Evolutionary conservation across 2,113 vertebrate species (phyloP), one percentile per base, ranked within the genome.

Genomic region (Anthoscopus minutus): DNA sequence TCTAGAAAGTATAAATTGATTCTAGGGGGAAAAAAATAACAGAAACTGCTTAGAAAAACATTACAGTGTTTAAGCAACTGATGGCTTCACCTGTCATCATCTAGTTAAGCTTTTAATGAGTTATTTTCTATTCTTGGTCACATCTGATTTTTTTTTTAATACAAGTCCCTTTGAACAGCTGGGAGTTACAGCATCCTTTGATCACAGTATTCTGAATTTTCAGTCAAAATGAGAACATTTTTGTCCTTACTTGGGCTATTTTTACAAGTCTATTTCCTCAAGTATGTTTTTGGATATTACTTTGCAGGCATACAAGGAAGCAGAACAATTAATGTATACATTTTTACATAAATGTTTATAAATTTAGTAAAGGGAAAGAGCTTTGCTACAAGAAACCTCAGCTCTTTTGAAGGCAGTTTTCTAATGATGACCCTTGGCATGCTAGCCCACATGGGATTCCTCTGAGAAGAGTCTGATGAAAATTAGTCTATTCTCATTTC

Each of bases 381-480:
- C 96, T 96, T 97, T 97, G 98, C 98, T 98, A 98, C 96, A 94
- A 98, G 98, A 99, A 98, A 97, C 97, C 96, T 97, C 95, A 70
- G 96, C 96, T 98, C 98, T 98, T 98, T 98, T 99, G 98, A 99
- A 99, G 98, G 98, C 98, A 97, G 98, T 97, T 98, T 98, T 99
- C 98, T 99, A 99, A 99, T 99, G 98, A 99, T 99, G 99, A 99
- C 99, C 99, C 99, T 98, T 99, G 99, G 99, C 99, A 98, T 99
- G 98, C 98, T 97, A 97, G 97, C 97, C 98, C 99, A 98, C 99
- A 98, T 98, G 99, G 99, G 99, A 99, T 98, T 98, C 97, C 98
- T 98, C 98, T 53, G 97, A 98, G 98, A 98, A 98, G 97, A 98
- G 98, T 97, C 98, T 98, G 98, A 99, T 98, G 98, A 99, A 99